Conservation (phyloP, 2,113 vertebrate species). For the Vireo altiloquus region DNA sequence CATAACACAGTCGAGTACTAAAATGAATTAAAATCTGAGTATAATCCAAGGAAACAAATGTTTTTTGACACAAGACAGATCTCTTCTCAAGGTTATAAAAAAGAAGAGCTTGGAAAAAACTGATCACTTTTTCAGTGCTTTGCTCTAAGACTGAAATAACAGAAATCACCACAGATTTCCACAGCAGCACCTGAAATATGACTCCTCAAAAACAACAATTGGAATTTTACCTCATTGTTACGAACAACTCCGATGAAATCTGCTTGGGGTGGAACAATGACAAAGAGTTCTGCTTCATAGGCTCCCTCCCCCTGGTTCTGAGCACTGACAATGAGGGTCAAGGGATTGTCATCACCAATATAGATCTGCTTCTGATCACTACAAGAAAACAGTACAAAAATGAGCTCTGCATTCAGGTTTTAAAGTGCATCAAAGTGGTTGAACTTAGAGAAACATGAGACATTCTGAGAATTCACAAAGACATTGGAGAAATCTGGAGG, state of each 20-base stretch:
- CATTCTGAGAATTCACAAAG: not conserved
- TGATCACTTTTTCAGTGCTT: not conserved
- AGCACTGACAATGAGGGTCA: slow-evolving; percentile 85
- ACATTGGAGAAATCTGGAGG: not conserved
- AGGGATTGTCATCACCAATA: slow-evolving; percentile 91
- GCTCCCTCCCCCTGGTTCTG: slow-evolving; percentile 93
- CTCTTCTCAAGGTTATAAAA: not conserved
- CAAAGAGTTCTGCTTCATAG: slow-evolving; percentile 92
- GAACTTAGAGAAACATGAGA: not conserved
- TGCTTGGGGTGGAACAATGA: slow-evolving; percentile 85
- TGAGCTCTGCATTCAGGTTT: not conserved
- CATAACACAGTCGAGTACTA: not conserved
- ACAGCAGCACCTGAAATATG: not conserved
- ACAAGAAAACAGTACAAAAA: not conserved
- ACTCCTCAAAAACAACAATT: not conserved
- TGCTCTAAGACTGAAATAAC: not conserved
- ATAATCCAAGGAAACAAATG: not conserved
- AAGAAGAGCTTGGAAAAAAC: not conserved
- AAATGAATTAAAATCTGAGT: not conserved
- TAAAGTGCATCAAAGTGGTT: not conserved
- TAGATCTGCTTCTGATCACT: slow-evolving; percentile 90
- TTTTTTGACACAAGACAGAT: not conserved
- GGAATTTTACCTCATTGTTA: slow-evolving; percentile 82
- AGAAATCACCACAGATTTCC: not conserved
- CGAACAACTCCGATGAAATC: slow-evolving; percentile 92